Conservation (phyloP, 2,113 vertebrate genomes). For the Zosterops hypoxanthus region DNA sequence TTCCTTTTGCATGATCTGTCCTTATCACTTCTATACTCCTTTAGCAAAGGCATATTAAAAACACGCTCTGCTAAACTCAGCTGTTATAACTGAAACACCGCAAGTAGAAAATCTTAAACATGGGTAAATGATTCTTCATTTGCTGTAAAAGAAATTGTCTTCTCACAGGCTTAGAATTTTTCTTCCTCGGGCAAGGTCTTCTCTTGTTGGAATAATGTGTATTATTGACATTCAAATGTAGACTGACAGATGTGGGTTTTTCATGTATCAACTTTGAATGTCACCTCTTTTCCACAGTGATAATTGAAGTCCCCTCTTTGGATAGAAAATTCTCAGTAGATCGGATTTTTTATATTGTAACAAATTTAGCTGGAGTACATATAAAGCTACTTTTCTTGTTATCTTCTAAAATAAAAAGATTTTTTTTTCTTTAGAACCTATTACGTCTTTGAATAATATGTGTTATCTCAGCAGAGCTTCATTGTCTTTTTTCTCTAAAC, state of each 20-base stretch:
- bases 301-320: neutral
- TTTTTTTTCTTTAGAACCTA: neutral
- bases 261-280: neutral
- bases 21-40: neutral
- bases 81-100: neutral
- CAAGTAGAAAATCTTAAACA: neutral
- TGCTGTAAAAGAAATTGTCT: neutral
- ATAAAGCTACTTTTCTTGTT: neutral
- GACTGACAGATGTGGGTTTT: neutral
- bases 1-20: neutral
- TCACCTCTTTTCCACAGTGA: neutral
- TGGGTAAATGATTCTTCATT: neutral
- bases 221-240: neutral
- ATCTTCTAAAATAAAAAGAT: neutral
- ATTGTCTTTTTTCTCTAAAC: neutral
- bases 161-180: neutral
- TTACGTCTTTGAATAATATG: neutral
- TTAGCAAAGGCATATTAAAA: neutral
- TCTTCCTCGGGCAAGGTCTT: neutral
- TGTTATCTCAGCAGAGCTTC: neutral
- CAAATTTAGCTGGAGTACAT: neutral
- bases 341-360: neutral
- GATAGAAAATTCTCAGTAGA: neutral
- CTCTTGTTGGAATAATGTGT: neutral
- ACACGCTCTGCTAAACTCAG: neutral